These are phyloP conservation scores for Ahaetulla prasina DNA, from an alignment of 2,113 vertebrate genomes.

Conservation along the genomic window DNA sequence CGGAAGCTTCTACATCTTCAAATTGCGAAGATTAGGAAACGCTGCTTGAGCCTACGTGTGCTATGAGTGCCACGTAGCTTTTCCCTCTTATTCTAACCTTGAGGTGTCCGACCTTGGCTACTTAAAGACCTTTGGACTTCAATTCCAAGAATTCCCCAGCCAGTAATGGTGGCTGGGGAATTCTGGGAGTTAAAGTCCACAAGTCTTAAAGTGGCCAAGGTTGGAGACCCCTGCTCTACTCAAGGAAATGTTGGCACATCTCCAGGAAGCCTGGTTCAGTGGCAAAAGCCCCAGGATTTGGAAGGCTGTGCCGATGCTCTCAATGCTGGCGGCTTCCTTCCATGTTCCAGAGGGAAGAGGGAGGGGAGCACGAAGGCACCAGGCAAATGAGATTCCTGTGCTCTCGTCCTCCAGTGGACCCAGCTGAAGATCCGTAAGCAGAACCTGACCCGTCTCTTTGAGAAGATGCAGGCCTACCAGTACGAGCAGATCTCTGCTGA, in stretches of 20 bases:
- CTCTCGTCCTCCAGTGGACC: conserved; percentile 79
- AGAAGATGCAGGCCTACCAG: conserved; percentile 97
- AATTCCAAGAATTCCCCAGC: no score
- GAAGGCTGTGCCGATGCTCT: not conserved
- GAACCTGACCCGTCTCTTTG: conserved; percentile 93
- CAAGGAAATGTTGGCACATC: not conserved
- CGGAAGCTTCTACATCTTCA: no score
- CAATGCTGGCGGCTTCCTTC: not conserved
- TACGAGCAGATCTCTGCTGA: conserved; percentile 98
- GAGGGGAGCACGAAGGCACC: not conserved
- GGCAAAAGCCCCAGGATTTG: not conserved
- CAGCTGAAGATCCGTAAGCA: conserved; percentile 94
- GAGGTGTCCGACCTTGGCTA: not conserved
- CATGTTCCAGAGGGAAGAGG: not conserved
- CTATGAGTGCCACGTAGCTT: no score
- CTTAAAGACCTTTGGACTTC: not conserved
- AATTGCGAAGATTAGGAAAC: no score
- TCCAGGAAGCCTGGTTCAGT: not conserved
- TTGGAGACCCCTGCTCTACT: not conserved
- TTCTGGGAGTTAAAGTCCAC: not conserved
- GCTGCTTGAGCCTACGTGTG: no score
- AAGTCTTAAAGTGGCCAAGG: not conserved
- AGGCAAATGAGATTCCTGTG: not conserved
- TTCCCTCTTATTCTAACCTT: no score
- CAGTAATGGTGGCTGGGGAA: not conserved